Evolutionary conservation across 1,140 invertebrate genomes (phyloP), one percentile per base, ranked within the genome.

Genomic region (Aradophagus sp.): DNA sequence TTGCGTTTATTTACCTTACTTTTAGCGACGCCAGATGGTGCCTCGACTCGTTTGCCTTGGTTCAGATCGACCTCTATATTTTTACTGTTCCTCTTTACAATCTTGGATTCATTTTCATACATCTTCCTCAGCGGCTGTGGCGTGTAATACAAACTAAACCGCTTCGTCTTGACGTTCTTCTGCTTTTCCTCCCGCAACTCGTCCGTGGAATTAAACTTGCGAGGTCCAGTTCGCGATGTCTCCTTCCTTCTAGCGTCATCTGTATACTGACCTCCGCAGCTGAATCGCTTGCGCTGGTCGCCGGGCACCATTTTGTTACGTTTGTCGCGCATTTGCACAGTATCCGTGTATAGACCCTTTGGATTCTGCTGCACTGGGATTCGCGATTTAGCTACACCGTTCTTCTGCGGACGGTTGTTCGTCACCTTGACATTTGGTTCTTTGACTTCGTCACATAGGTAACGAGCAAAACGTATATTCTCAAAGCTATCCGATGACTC

Each of bases 71-170:
- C 44, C 4, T 58, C 55, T 0, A 39, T 27, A 2, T n/a, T 62
- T 26, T 77, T 84, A 10, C 36, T 50, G 8, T 14, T 35, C 13
- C 56, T 67, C 47, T 63, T 80, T 5, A 31, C 52, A 8, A 14
- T 34, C 13, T 76, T 82, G 1, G 5, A 19, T 0, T 82, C 81
- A 0, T n/a, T 29, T 8, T 82, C 77, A 20, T 82, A 82, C 67
- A 67, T 77, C 27, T 84, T 82, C 20, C 80, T 61, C 16, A 73
- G 45, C 1, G 75, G 75, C 32, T 81, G 81, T 0, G 81, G 80
- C 4, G 80, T 84, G 39, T 83, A 83, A 52, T 81, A 81, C 6
- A 83, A 36, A 41, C 80, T 83, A 17, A 81, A 80, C 23, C 80
- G 72, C 34, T 84, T 83, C 0, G 63, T 23, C 27, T 76, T 83